Percentiles rank a stretch among this genome's conserved stretches.
Evolutionary conservation across 2,888 invertebrate species (phyloP).

Genomic region (Mongoloraphidia duomilia): DNA sequence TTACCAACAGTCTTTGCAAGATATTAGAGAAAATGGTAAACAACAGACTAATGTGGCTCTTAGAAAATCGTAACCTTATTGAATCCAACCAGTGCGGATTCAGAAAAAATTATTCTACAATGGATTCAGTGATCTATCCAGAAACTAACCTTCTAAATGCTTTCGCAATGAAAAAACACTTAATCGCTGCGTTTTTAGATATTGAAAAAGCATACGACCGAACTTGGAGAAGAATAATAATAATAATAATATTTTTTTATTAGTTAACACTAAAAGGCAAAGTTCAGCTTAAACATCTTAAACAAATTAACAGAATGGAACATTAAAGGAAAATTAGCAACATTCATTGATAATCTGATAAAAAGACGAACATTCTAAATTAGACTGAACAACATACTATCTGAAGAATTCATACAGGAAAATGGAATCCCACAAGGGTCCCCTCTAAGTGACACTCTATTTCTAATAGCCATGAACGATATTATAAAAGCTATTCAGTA

Average conservation of each 20-base stretch:
- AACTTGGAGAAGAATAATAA: background rate
- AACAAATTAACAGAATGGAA: background rate
- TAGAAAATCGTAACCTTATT: background rate
- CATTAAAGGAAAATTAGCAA: background rate
- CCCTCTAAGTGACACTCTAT: slow-evolving; percentile 10
- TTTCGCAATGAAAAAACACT: background rate
- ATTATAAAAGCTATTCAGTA: background rate
- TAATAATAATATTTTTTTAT: no score
- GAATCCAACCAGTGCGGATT: background rate
- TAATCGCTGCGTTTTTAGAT: background rate
- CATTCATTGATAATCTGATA: slow-evolving; percentile 1
- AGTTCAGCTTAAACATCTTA: no score
- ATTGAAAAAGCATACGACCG: no score
- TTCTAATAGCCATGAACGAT: slow-evolving; percentile 13
- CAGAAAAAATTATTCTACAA: background rate
- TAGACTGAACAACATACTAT: background rate
- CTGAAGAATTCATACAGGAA: background rate
- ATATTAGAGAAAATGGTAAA: background rate
- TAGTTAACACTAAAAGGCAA: no score
- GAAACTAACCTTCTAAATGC: slow-evolving; percentile 1
- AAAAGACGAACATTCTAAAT: slow-evolving; percentile 4
- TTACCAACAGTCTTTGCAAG: no score
- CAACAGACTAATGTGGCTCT: background rate
- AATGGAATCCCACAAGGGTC: slow-evolving; percentile 14
- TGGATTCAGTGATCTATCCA: background rate